Evolutionary conservation across 2,113 vertebrate genomes (phyloP).

Genomic region (Odontophorus gujanensis): DNA sequence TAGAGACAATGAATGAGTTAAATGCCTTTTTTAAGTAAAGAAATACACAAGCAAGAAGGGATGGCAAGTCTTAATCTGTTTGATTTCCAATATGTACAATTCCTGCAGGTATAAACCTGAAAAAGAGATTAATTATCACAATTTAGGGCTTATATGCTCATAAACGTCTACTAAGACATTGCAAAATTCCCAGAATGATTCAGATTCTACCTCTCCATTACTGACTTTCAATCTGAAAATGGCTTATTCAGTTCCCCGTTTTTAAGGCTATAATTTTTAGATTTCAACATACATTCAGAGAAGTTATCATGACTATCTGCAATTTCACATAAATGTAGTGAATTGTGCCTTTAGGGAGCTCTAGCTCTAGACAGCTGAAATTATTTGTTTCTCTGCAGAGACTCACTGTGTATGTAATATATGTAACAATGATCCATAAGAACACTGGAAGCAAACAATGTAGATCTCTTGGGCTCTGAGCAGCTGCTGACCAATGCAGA

Average conservation of each 20-base stretch:
- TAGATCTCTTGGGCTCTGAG: background rate
- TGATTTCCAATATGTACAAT: constrained; percentile 33
- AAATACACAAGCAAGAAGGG: background rate
- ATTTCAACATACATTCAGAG: background rate
- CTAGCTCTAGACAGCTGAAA: background rate
- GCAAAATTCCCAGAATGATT: constrained; percentile 4
- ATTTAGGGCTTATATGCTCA: background rate
- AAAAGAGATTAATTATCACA: constrained; percentile 39
- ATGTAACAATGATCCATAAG: background rate
- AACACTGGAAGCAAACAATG: background rate
- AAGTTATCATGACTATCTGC: background rate
- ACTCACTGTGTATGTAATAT: background rate
- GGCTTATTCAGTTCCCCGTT: background rate
- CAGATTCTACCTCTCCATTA: background rate
- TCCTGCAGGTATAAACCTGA: constrained; percentile 30
- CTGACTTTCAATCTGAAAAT: constrained; percentile 2
- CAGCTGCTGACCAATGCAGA: constrained; percentile 10
- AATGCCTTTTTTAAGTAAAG: background rate
- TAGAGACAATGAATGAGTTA: background rate
- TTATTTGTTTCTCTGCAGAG: background rate
- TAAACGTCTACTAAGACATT: background rate
- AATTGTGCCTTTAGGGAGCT: constrained; percentile 1
- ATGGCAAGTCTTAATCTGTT: background rate
- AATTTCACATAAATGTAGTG: background rate
- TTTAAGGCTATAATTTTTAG: constrained; percentile 19